Evolutionary conservation across 2,888 invertebrate genomes (phyloP).

Genomic region (Polymixis flavicincta): DNA sequence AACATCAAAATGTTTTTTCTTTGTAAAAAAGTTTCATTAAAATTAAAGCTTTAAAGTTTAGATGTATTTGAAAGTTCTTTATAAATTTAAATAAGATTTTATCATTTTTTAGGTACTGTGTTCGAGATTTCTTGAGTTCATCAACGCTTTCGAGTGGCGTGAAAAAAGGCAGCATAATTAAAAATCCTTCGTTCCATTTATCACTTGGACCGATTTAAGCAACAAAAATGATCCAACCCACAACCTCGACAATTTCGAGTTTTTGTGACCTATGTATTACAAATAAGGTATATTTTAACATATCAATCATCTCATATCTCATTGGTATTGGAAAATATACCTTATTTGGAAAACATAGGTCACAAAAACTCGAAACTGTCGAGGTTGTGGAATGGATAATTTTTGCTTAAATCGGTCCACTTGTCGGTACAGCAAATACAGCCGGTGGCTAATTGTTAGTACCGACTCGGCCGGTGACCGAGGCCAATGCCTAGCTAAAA

Average conservation of each 20-base stretch:
- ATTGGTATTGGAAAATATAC: too few species aligned
- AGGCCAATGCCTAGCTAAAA: conserved; percentile 5
- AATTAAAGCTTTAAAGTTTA: neutral
- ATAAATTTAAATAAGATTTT: conserved; percentile 5
- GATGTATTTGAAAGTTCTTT: neutral
- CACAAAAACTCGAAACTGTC: too few species aligned
- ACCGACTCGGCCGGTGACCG: neutral
- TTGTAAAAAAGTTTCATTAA: conserved; percentile 16
- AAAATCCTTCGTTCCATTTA: conserved; percentile 39
- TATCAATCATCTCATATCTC: too few species aligned
- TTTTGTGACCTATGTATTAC: too few species aligned
- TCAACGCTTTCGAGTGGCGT: conserved; percentile 7
- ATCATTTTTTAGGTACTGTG: conserved; percentile 16
- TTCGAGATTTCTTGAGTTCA: conserved; percentile 32
- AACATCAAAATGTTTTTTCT: conserved; percentile 27
- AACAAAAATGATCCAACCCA: too few species aligned
- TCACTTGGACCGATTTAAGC: too few species aligned
- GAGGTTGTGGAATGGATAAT: too few species aligned
- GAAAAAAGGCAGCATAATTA: conserved; percentile 36
- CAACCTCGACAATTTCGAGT: too few species aligned
- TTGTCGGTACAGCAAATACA: conserved; percentile 9
- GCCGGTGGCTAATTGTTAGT: conserved; percentile 35
- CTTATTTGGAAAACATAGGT: too few species aligned
- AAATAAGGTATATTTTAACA: too few species aligned
- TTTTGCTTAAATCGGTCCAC: too few species aligned